These are phyloP conservation scores for Aphelinus certus DNA, from an alignment of 1,140 invertebrate genomes.

Conservation along the genomic window DNA sequence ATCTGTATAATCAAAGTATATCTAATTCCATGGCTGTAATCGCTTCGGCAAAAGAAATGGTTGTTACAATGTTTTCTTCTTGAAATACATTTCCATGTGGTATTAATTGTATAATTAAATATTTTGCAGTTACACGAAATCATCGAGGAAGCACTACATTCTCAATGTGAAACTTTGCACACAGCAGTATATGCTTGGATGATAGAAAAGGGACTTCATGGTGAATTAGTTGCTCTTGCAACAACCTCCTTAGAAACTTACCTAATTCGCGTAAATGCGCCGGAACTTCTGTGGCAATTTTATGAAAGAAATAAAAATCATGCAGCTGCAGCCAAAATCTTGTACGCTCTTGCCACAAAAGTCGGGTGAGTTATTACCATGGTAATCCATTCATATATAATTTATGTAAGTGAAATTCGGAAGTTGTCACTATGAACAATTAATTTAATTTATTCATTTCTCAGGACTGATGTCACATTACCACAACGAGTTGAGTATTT, in stretches of 20 bases:
- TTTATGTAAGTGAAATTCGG: no score
- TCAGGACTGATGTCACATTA: slow-evolving; percentile 71
- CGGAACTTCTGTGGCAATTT: slow-evolving; percentile 95
- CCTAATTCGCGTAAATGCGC: slow-evolving; percentile 75
- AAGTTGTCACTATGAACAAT: no score
- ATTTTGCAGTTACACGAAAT: slow-evolving; percentile 60
- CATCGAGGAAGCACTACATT: slow-evolving; percentile 64
- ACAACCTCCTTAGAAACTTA: slow-evolving; percentile 87
- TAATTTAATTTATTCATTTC: slow-evolving; percentile 34
- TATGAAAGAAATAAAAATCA: slow-evolving; percentile 94
- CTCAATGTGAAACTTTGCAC: slow-evolving; percentile 88
- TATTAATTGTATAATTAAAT: background rate
- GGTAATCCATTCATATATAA: no score
- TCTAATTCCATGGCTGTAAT: slow-evolving; percentile 55
- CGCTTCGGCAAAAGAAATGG: slow-evolving; percentile 59
- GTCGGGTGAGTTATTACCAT: slow-evolving; percentile 69
- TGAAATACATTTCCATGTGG: no score
- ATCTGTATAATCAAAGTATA: slow-evolving; percentile 78
- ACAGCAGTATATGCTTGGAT: slow-evolving; percentile 95
- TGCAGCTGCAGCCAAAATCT: slow-evolving; percentile 89
- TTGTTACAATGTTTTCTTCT: slow-evolving; percentile 45
- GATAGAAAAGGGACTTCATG: slow-evolving; percentile 78
- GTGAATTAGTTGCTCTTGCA: slow-evolving; percentile 80
- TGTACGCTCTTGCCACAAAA: slow-evolving; percentile 87
- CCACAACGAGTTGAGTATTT: slow-evolving; percentile 88